phyloP scores from a whole-genome alignment of 2,797 vertebrate species.

The Siniperca scherzeri region DNA sequence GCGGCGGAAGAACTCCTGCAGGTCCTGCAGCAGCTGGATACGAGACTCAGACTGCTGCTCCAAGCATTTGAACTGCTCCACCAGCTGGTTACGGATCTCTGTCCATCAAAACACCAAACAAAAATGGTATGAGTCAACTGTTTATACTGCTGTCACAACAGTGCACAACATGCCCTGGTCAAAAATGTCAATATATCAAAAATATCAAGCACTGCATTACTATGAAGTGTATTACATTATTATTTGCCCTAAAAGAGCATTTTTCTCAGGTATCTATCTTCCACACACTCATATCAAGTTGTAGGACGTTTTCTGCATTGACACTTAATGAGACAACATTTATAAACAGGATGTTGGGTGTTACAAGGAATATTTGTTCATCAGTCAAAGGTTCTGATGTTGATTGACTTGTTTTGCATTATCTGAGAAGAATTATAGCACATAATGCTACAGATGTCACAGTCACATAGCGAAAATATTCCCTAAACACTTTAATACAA shows the following conservation, averaged over 20 bases:
- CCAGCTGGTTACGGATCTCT: conserved; percentile 98
- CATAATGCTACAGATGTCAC: neutral
- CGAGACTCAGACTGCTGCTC: conserved; percentile 98
- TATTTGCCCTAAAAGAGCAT: neutral
- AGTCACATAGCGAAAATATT: neutral
- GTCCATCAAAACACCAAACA: conserved; percentile 62
- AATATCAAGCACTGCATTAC: neutral
- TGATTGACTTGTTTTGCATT: neutral
- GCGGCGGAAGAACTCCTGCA: conserved; percentile 99
- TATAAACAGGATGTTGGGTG: neutral
- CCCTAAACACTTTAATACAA: no score
- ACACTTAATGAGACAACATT: neutral
- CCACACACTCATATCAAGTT: neutral
- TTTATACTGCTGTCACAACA: conserved; percentile 30
- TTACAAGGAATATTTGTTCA: neutral
- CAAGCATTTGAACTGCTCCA: conserved; percentile 99
- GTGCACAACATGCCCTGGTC: neutral
- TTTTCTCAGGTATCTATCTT: neutral
- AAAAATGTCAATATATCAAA: neutral
- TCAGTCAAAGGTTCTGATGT: neutral
- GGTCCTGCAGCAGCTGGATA: conserved; percentile 97
- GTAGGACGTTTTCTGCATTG: neutral
- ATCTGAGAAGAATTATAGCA: neutral
- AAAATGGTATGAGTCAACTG: conserved; percentile 24
- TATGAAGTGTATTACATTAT: neutral